These are phyloP conservation scores for Rhagonycha fulva DNA, from an alignment of 2,888 invertebrate species.

Conservation along the genomic window DNA sequence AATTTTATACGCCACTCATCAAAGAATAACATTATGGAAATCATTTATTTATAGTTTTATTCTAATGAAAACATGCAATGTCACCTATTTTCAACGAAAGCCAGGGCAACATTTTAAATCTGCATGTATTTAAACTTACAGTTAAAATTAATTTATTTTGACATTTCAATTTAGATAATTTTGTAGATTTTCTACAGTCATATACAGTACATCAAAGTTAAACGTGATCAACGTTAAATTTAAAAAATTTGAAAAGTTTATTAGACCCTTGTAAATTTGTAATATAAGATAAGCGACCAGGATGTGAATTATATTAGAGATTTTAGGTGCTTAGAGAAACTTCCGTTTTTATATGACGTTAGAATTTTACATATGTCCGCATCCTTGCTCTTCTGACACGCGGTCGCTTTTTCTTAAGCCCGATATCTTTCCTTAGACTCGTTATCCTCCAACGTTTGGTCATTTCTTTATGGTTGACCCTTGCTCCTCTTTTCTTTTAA, in stretches of 20 bases:
- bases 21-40: too few relatives aligned
- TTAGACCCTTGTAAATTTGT: background rate
- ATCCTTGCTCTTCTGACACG: conserved; percentile 32
- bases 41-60: too few relatives aligned
- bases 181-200: background rate
- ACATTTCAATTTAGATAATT: too few relatives aligned
- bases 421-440: conserved; percentile 43
- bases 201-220: background rate
- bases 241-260: background rate
- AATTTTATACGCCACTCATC: too few relatives aligned
- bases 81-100: too few relatives aligned
- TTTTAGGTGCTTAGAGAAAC: conserved; percentile 23
- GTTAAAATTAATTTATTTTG: too few relatives aligned
- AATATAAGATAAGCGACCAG: background rate
- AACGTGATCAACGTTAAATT: background rate
- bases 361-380: conserved; percentile 29
- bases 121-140: too few relatives aligned
- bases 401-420: conserved; percentile 34
- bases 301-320: background rate
- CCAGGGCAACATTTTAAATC: too few relatives aligned
- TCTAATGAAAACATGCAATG: too few relatives aligned
- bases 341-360: conserved; percentile 24
- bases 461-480: conserved; percentile 50
- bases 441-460: conserved; percentile 47
- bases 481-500: conserved; percentile 46